phyloP scores from a whole-genome alignment of 2,888 invertebrate species.

The Andrena minutula region DNA sequence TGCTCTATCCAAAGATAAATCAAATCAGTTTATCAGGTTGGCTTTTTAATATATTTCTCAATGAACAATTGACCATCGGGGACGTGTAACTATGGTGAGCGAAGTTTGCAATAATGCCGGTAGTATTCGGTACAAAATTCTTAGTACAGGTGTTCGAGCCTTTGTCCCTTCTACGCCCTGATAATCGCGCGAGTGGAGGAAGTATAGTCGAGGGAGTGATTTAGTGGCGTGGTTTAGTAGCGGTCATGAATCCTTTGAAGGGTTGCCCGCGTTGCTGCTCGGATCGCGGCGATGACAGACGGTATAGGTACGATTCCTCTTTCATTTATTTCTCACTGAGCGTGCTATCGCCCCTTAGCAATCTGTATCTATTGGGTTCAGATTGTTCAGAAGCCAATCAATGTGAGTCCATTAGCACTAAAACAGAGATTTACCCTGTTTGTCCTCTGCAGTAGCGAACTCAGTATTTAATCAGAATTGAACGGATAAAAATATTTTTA shows the following conservation, averaged over 20 bases:
- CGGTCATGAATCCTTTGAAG: constrained; percentile 28
- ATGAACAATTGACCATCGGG: constrained; percentile 22
- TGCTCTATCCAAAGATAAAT: no score
- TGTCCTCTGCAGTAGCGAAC: no score
- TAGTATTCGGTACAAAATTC: constrained; percentile 44
- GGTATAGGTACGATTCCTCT: constrained; percentile 67
- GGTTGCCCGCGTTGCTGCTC: constrained; percentile 68
- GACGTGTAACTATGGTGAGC: constrained; percentile 15
- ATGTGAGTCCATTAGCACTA: no score
- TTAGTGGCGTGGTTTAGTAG: neutral
- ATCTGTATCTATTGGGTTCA: neutral
- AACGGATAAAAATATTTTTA: no score
- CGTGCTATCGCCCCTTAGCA: neutral
- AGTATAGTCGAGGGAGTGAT: neutral
- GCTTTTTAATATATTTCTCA: neutral
- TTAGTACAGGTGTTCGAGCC: constrained; percentile 27
- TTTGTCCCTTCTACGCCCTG: neutral
- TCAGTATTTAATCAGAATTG: no score
- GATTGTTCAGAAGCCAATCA: no score
- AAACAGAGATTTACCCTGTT: no score
- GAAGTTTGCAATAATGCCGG: constrained; percentile 34
- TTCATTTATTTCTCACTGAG: neutral
- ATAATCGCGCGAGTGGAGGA: neutral
- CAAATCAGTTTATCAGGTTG: neutral
- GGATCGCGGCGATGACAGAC: constrained; percentile 68